Percentiles rank a stretch among this genome's conserved stretches.
These are phyloP conservation scores for Machimus rusticus DNA, from an alignment of 2,888 invertebrate genomes.

Conservation along the genomic window DNA sequence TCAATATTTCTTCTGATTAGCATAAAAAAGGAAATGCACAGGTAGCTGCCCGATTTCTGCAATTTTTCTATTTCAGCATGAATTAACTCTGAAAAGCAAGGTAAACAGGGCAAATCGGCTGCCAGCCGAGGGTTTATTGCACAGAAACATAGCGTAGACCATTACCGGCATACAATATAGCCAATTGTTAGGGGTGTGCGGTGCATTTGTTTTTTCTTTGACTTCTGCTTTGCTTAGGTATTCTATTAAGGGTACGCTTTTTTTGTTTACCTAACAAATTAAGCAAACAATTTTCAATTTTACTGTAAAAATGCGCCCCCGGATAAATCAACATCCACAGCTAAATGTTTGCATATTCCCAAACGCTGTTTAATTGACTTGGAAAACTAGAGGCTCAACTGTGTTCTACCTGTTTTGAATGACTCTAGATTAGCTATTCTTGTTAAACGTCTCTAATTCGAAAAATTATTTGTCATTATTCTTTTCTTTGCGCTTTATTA, in stretches of 20 bases:
- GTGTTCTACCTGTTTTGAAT: not conserved
- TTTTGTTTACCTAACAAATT: conserved; percentile 29
- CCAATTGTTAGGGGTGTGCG: not conserved
- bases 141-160: not conserved
- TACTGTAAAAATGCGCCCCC: conserved; percentile 23
- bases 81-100: conserved; percentile 7
- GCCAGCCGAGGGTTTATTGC: not conserved
- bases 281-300: conserved; percentile 38
- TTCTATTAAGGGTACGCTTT: not conserved
- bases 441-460: not conserved
- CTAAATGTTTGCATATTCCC: not conserved
- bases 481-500: not conserved
- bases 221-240: not conserved
- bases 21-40: not conserved
- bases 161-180: not conserved
- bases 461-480: not conserved
- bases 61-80: conserved; percentile 23
- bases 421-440: not conserved
- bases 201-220: not conserved
- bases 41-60: not conserved
- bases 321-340: conserved; percentile 18
- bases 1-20: conserved; percentile 21
- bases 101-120: conserved; percentile 18
- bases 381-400: not conserved
- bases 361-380: conserved; percentile 26